Conservation (phyloP, 1,140 invertebrate species). For the Drosophila nikananu region DNA sequence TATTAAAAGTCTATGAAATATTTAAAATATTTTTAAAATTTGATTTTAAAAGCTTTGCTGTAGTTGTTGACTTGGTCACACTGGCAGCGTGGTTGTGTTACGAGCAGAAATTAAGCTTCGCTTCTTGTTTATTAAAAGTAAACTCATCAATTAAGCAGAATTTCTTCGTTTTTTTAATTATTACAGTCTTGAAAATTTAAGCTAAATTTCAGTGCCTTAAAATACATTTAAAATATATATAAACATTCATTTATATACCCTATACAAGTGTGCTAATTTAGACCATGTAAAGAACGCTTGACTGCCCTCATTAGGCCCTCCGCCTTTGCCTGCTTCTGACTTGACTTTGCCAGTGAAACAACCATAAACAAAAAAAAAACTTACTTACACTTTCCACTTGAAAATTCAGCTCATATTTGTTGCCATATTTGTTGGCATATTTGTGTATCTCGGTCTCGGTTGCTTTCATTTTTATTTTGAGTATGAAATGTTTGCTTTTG, state of each 20-base stretch:
- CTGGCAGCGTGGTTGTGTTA: too few relatives aligned
- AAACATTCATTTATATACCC: neutral
- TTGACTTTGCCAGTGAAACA: slow-evolving; percentile 53
- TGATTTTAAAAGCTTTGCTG: neutral
- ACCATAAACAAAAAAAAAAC: slow-evolving; percentile 5
- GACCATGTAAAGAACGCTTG: slow-evolving; percentile 38
- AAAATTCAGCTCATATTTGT: slow-evolving; percentile 49
- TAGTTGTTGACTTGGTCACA: too few relatives aligned
- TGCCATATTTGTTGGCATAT: slow-evolving; percentile 17
- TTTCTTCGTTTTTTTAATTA: too few relatives aligned
- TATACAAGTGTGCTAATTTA: slow-evolving; percentile 58
- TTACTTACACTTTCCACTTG: slow-evolving; percentile 70
- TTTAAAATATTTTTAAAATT: neutral
- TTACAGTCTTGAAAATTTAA: neutral
- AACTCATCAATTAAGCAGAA: too few relatives aligned
- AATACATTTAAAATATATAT: neutral
- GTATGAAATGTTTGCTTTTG: slow-evolving; percentile 64
- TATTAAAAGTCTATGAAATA: neutral
- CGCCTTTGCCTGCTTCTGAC: slow-evolving; percentile 58
- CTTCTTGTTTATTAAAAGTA: too few relatives aligned
- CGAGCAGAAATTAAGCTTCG: too few relatives aligned
- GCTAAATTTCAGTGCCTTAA: neutral
- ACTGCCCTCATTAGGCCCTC: slow-evolving; percentile 71
- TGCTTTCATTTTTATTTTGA: slow-evolving; percentile 72
- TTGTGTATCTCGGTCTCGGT: slow-evolving; percentile 37